These are phyloP conservation scores for Synergus japonicus DNA, from an alignment of 2,888 invertebrate species.

Conservation along the genomic window DNA sequence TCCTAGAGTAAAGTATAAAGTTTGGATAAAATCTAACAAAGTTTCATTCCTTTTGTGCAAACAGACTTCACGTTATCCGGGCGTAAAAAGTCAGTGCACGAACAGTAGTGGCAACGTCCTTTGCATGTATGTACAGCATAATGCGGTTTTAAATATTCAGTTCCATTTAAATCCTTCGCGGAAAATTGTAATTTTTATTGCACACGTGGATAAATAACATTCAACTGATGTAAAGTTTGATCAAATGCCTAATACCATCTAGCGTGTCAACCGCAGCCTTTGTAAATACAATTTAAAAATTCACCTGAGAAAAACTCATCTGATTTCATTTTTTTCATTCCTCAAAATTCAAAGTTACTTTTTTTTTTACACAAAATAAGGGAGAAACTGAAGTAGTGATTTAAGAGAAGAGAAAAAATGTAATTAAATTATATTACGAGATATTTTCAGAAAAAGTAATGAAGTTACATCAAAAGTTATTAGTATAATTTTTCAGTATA, in stretches of 20 bases:
- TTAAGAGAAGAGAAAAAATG: background rate
- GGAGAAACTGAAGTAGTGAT: background rate
- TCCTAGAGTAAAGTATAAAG: background rate
- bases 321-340: background rate
- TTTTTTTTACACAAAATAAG: background rate
- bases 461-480: no score
- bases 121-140: background rate
- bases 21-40: background rate
- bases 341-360: background rate
- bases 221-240: background rate
- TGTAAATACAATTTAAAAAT: background rate
- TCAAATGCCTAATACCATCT: background rate
- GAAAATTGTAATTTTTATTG: conserved; percentile 9
- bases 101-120: background rate
- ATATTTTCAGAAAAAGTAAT: no score
- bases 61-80: conserved; percentile 1
- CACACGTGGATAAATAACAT: background rate
- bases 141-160: conserved; percentile 17
- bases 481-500: background rate
- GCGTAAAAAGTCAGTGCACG: background rate
- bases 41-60: background rate
- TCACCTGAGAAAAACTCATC: background rate
- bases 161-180: conserved; percentile 10
- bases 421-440: background rate
- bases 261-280: background rate